Evolutionary conservation across 2,797 vertebrate genomes (phyloP).

Genomic region (Sebastes iracundus): DNA sequence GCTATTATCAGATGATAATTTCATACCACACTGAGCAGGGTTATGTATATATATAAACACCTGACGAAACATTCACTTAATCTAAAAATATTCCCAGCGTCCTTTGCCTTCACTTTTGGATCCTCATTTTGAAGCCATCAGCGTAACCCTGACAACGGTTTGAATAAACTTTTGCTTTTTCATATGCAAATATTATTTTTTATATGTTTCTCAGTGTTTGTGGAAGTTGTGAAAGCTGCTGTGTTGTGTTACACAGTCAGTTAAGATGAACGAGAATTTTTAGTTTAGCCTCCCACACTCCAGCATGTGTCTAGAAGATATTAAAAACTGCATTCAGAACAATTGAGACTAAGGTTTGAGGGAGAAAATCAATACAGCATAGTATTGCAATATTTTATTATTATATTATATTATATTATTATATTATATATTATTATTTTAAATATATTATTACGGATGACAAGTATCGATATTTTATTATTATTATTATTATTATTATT

Average conservation of each 20-base stretch:
- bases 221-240: not conserved
- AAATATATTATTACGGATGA: too few species aligned
- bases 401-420: too few species aligned
- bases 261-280: not conserved
- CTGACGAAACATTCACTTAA: not conserved
- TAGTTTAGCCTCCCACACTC: not conserved
- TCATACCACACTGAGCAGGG: not conserved
- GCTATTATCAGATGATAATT: constrained; percentile 20
- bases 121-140: not conserved
- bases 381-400: not conserved
- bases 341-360: not conserved
- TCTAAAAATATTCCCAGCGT: not conserved
- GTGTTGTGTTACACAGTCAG: not conserved
- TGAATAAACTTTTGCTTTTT: not conserved
- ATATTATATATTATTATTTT: too few species aligned
- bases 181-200: not conserved
- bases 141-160: not conserved
- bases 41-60: not conserved
- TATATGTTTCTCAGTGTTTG: not conserved
- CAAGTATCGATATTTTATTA: too few species aligned
- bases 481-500: too few species aligned
- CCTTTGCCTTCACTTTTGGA: not conserved
- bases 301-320: not conserved
- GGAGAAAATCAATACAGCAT: accelerated
- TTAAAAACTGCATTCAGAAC: not conserved